phyloP scores from a whole-genome alignment of 2,888 invertebrate species.

The Chloromyia formosa region DNA sequence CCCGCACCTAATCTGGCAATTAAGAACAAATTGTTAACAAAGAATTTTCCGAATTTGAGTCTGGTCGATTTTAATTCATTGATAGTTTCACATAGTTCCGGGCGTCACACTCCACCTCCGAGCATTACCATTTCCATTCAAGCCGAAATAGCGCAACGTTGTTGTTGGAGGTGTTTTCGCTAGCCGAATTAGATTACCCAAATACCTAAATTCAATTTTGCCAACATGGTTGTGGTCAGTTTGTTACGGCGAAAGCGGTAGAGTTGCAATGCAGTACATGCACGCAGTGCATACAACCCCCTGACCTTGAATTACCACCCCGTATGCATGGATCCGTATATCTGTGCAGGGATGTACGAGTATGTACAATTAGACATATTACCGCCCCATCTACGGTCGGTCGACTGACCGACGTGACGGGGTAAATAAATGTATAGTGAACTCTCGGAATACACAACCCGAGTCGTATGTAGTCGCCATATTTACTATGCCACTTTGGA shows the following conservation, averaged over 20 bases:
- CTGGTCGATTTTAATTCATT: too few species aligned
- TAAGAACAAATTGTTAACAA: too few species aligned
- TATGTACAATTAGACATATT: constrained; percentile 8
- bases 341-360: not conserved
- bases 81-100: too few species aligned
- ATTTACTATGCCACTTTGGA: constrained; percentile 9
- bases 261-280: not conserved
- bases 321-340: not conserved
- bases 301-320: constrained; percentile 9
- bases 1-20: too few species aligned
- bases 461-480: too few species aligned
- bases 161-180: too few species aligned
- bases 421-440: not conserved
- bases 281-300: not conserved
- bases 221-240: not conserved
- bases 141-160: too few species aligned
- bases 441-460: not conserved
- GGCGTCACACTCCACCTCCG: too few species aligned
- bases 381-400: not conserved
- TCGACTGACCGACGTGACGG: too few species aligned
- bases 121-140: too few species aligned
- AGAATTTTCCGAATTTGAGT: too few species aligned
- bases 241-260: not conserved
- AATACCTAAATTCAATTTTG: constrained; percentile 7
- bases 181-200: not conserved